phyloP scores from a whole-genome alignment of 2,888 invertebrate species.

The Leptinotarsa rubiginosa region DNA sequence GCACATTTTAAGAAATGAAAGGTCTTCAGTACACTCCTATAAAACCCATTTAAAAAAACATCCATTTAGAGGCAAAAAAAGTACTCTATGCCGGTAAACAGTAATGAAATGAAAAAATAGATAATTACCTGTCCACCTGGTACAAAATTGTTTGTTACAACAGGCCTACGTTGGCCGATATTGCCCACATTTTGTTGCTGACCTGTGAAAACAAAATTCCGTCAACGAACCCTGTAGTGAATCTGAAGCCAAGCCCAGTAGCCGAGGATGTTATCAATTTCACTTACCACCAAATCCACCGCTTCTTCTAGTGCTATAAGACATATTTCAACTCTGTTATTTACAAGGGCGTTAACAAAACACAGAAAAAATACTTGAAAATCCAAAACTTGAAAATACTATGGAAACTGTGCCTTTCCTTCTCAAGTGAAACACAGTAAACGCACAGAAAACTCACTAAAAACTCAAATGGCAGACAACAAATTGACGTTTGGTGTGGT shows the following conservation, averaged over 20 bases:
- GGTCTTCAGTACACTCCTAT: too few relatives aligned
- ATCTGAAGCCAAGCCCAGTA: constrained; percentile 5
- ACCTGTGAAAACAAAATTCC: constrained; percentile 30
- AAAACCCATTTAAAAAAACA: too few relatives aligned
- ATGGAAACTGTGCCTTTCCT: too few relatives aligned
- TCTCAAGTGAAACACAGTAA: too few relatives aligned
- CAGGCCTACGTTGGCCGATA: constrained; percentile 52
- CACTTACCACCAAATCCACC: constrained; percentile 43
- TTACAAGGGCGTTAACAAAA: too few relatives aligned
- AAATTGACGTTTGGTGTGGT: too few relatives aligned
- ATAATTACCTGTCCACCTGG: constrained; percentile 57
- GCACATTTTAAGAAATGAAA: too few relatives aligned
- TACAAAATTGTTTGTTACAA: constrained; percentile 55
- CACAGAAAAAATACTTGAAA: too few relatives aligned
- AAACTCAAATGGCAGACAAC: too few relatives aligned
- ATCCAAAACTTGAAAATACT: too few relatives aligned
- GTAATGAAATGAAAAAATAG: not conserved
- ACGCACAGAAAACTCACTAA: too few relatives aligned
- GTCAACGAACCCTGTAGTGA: constrained; percentile 17
- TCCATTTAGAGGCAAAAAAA: too few relatives aligned
- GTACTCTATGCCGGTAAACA: not conserved
- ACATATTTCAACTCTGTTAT: constrained; percentile 42
- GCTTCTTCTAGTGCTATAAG: constrained; percentile 55
- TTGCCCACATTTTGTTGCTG: constrained; percentile 46
- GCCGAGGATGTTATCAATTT: not conserved